Percentiles rank a stretch among this genome's conserved stretches.
Conservation (phyloP, 2,888 invertebrate species). For the Lucinisca nassula region DNA sequence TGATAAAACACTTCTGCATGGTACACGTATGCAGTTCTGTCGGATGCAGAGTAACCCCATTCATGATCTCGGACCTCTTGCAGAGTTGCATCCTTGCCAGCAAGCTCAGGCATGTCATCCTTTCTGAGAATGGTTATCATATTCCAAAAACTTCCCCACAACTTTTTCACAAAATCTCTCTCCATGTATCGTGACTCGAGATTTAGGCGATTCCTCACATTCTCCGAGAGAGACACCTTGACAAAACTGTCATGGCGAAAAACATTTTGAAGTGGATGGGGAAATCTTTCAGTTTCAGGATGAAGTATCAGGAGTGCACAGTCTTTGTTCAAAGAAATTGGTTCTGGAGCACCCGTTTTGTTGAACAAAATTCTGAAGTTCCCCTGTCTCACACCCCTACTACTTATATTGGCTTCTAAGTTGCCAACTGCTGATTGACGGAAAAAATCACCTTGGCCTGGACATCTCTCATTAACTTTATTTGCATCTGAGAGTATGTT, state of each 20-base stretch:
- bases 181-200: background rate
- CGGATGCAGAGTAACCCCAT: background rate
- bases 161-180: background rate
- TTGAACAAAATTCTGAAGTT: background rate
- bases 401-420: background rate
- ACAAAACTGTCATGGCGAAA: background rate
- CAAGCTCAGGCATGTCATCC: background rate
- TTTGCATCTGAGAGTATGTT: background rate
- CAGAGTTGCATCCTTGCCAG: background rate
- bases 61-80: background rate
- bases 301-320: background rate
- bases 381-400: background rate
- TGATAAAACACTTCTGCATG: background rate
- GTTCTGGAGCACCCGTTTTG: background rate
- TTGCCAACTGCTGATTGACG: background rate
- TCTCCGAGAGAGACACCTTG: background rate
- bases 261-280: background rate
- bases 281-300: background rate
- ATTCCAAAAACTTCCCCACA: background rate
- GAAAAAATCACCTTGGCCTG: background rate
- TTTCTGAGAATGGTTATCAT: background rate
- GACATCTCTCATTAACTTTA: background rate
- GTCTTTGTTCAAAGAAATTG: conserved; percentile 3
- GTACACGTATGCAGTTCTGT: background rate
- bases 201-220: background rate